Evolutionary conservation across 2,797 vertebrate genomes (phyloP).

Genomic region (Thalassophryne amazonica): DNA sequence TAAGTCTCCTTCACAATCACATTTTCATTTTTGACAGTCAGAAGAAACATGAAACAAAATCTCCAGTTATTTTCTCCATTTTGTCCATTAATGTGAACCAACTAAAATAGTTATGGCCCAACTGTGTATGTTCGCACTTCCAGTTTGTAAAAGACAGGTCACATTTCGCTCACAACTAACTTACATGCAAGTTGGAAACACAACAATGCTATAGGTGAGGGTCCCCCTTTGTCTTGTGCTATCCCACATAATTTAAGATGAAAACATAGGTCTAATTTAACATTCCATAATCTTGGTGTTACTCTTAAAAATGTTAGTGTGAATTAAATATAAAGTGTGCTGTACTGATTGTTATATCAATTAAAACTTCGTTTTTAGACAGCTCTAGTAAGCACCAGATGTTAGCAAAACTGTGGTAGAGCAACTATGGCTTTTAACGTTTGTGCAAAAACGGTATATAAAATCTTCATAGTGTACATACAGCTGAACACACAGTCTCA

Average conservation of each 20-base stretch:
- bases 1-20: not conserved
- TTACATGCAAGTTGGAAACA: too few species aligned
- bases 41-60: slow-evolving; percentile 11
- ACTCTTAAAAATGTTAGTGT: slow-evolving; percentile 7
- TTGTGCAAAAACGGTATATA: slow-evolving; percentile 55
- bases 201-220: too few species aligned
- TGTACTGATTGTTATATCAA: not conserved
- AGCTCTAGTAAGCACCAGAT: slow-evolving; percentile 44
- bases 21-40: slow-evolving; percentile 1
- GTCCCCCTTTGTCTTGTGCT: too few species aligned
- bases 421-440: slow-evolving; percentile 63
- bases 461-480: slow-evolving; percentile 28
- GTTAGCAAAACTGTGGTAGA: slow-evolving; percentile 35
- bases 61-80: not conserved
- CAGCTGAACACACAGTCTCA: slow-evolving; percentile 21
- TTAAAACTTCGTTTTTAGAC: slow-evolving; percentile 7
- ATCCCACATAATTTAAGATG: too few species aligned
- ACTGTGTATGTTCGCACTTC: not conserved
- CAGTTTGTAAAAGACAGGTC: not conserved
- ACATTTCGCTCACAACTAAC: not conserved
- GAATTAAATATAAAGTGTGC: slow-evolving; percentile 9
- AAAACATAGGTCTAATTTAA: slow-evolving; percentile 12
- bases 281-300: not conserved
- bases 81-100: too few species aligned
- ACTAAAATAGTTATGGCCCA: too few species aligned